Evolutionary conservation across 1,140 invertebrate species (phyloP).

Genomic region (Parapsyche elsis): DNA sequence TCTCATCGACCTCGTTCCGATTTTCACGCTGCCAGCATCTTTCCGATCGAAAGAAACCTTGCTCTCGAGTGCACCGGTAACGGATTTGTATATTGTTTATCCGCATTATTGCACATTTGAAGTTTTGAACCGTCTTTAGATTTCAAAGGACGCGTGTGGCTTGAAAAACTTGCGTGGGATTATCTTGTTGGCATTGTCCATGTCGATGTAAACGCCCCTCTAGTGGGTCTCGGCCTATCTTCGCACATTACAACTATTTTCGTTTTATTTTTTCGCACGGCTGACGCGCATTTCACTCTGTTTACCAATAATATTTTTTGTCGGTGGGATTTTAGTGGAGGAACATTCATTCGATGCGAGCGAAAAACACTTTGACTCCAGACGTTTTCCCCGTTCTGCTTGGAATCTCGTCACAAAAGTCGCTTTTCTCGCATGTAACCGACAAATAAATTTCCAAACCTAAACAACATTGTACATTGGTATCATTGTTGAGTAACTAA

Average conservation of each 20-base stretch:
- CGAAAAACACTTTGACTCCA: not conserved
- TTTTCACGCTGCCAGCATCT: not conserved
- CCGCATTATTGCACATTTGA: constrained; percentile 12
- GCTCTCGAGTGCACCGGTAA: not conserved
- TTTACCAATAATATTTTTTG: not conserved
- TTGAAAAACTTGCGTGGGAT: too few relatives aligned
- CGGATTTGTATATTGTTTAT: not conserved
- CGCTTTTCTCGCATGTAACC: too few relatives aligned
- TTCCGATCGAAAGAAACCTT: not conserved
- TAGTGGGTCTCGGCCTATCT: not conserved
- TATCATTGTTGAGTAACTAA: too few relatives aligned
- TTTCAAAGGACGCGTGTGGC: too few relatives aligned
- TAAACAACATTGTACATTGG: too few relatives aligned
- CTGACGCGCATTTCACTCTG: not conserved
- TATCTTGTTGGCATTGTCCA: too few relatives aligned
- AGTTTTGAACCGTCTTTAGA: not conserved
- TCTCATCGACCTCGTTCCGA: constrained; percentile 1
- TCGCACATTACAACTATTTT: not conserved
- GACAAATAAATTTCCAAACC: too few relatives aligned
- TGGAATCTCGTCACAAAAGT: too few relatives aligned
- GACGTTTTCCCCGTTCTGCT: too few relatives aligned
- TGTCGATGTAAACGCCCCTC: too few relatives aligned
- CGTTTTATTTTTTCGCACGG: not conserved
- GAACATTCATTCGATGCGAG: not conserved
- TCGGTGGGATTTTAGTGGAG: not conserved